Conservation (phyloP, 1,140 invertebrate genomes). For the Pentalonia nigronervosa region DNA sequence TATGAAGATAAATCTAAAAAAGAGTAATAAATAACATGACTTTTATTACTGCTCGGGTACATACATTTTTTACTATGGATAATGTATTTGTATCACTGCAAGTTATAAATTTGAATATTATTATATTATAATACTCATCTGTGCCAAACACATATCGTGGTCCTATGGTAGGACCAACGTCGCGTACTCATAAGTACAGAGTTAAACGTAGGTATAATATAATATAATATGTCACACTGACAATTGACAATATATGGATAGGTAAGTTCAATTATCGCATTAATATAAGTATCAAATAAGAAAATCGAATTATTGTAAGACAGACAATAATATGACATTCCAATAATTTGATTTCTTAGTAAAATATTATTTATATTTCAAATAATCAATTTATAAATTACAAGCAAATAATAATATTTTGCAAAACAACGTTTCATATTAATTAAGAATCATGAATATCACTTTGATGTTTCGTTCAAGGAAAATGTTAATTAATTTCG, state of each 20-base stretch:
- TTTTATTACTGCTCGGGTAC: neutral
- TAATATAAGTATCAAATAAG: neutral
- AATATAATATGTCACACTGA: neutral
- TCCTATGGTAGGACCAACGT: too few relatives aligned
- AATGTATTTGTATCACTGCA: too few relatives aligned
- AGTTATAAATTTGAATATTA: neutral
- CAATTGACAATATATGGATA: neutral
- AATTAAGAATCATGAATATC: neutral
- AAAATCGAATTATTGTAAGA: too few relatives aligned
- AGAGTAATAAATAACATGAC: neutral
- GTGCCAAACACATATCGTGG: neutral
- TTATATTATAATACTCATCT: neutral
- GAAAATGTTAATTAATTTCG: conserved; percentile 1
- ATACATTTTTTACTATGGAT: neutral
- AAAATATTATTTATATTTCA: too few relatives aligned
- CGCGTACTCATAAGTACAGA: neutral
- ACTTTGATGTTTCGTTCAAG: conserved; percentile 21
- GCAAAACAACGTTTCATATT: neutral
- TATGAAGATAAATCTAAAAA: neutral
- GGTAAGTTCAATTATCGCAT: too few relatives aligned
- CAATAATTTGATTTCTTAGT: too few relatives aligned
- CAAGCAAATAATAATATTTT: neutral
- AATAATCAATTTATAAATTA: too few relatives aligned
- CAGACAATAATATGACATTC: too few relatives aligned
- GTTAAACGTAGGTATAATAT: neutral